Base-by-base conservation (phyloP, 2,113 vertebrate genomes). In the Odobenus rosmarus region DNA sequence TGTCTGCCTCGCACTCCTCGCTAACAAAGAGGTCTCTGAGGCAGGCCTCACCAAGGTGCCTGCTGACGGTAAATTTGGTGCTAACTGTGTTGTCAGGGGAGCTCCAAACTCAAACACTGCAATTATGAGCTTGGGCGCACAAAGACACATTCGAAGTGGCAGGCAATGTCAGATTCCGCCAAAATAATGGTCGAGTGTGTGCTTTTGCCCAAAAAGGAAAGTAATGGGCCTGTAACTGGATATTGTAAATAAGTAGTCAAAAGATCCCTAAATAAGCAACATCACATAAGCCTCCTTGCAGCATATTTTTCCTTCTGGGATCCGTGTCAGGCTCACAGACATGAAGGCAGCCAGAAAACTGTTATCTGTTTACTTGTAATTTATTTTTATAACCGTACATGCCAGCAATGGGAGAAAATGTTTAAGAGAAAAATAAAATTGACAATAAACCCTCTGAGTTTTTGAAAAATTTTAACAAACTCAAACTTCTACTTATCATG, bases 351-450 rank as follows among this genome's bases (percentile, higher is more conserved):
- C 94, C 96, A 97, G 71, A 51, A 93, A 95, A 62, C n/a, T 86
- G 62, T 46, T 98, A 97, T 91, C 88, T 84, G 21, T 93, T 97
- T 96, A 57, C 61, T 88, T 49, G 72, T 76, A 26, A 72, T 28
- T 85, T 97, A 88, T 97, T 90, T 98, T 89, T 81, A 89, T 67
- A 97, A 95, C 49, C 53, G 49, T 28, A 64, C 28, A 33, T 0
- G 18, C 53, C 39, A 97, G 84, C 67, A 55, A 59, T 92, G 74
- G 49, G 5, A 96, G 4, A 23, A 64, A 95, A 5, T 55, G 3
- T 86, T 96, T 76, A 88, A 95, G 80, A 85, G 71, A 95, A 96
- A 96, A 96, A 77, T 69, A 79, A 96, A 97, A 74, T 36, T 81
- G 62, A 64, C 16, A 74, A 74, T 18, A 90, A 96, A 64, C 24